These are phyloP conservation scores for Altica lythri DNA, from an alignment of 2,888 invertebrate species.

Conservation along the genomic window DNA sequence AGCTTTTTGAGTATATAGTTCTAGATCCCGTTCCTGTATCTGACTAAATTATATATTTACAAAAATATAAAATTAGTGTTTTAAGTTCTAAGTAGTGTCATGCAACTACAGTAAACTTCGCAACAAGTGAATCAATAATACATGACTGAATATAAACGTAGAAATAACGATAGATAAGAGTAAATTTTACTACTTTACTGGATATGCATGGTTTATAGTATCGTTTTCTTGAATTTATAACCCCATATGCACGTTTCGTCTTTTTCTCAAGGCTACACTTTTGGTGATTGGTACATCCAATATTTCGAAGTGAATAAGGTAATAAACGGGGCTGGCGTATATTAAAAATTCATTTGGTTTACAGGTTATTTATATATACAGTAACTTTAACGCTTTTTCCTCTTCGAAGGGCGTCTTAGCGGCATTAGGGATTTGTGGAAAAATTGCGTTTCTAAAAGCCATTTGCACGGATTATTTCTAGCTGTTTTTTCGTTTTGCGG, in stretches of 20 bases:
- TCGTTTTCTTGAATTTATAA: conserved; percentile 17
- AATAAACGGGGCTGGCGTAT: conserved; percentile 40
- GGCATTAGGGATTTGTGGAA: conserved; percentile 19
- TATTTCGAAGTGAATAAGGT: conserved; percentile 48
- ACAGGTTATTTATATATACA: conserved; percentile 20
- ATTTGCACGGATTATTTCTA: conserved; percentile 30
- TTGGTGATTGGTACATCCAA: conserved; percentile 46
- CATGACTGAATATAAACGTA: conserved; percentile 10
- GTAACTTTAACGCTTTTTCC: conserved; percentile 10
- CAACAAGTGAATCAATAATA: conserved; percentile 20
- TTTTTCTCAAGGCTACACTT: conserved; percentile 19
- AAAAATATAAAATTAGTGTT: too few relatives aligned
- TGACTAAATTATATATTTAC: too few relatives aligned
- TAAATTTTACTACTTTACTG: conserved; percentile 17
- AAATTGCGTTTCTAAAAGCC: conserved; percentile 32
- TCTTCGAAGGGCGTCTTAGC: not conserved
- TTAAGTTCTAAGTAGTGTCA: too few relatives aligned
- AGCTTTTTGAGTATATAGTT: too few relatives aligned
- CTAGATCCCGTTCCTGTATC: too few relatives aligned
- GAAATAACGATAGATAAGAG: conserved; percentile 20
- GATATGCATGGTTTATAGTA: conserved; percentile 20
- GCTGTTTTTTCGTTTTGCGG: conserved; percentile 19
- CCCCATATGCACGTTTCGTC: conserved; percentile 14
- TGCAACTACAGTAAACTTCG: not conserved
- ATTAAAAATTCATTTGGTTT: conserved; percentile 33